These are phyloP conservation scores for Diarsia brunnea DNA, from an alignment of 2,888 invertebrate species.

Conservation along the genomic window DNA sequence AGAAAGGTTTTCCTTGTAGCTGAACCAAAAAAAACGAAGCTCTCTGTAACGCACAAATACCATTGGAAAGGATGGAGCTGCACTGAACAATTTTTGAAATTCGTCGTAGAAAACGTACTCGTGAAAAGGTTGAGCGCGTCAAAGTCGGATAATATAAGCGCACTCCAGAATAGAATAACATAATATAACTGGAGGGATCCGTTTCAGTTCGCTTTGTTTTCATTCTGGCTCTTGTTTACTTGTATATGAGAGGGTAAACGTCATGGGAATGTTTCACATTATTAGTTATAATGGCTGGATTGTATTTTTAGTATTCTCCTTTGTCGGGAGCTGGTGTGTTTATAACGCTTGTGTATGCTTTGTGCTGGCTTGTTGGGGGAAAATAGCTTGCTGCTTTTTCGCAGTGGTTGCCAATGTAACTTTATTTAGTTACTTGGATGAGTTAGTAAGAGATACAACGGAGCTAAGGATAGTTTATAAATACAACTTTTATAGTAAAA, in stretches of 20 bases:
- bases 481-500: background rate
- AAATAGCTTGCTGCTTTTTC: slow-evolving; percentile 4
- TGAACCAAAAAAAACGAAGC: slow-evolving; percentile 37
- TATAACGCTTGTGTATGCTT: background rate
- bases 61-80: slow-evolving; percentile 29
- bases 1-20: slow-evolving; percentile 61
- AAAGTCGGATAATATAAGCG: slow-evolving; percentile 41
- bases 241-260: slow-evolving; percentile 47
- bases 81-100: slow-evolving; percentile 30
- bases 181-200: slow-evolving; percentile 29
- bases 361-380: background rate
- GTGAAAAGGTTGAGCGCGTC: slow-evolving; percentile 19
- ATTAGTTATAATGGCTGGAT: slow-evolving; percentile 36
- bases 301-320: slow-evolving; percentile 41
- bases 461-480: too few species aligned
- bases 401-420: background rate
- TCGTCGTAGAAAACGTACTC: slow-evolving; percentile 16
- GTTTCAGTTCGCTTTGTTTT: slow-evolving; percentile 49
- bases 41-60: slow-evolving; percentile 35
- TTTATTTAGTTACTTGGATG: background rate
- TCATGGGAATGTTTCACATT: slow-evolving; percentile 47
- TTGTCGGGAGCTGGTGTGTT: slow-evolving; percentile 10
- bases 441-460: background rate
- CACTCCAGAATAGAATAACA: slow-evolving; percentile 40
- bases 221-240: slow-evolving; percentile 50